These are phyloP conservation scores for Agrochola litura DNA, from an alignment of 2,888 invertebrate genomes.

Conservation along the genomic window DNA sequence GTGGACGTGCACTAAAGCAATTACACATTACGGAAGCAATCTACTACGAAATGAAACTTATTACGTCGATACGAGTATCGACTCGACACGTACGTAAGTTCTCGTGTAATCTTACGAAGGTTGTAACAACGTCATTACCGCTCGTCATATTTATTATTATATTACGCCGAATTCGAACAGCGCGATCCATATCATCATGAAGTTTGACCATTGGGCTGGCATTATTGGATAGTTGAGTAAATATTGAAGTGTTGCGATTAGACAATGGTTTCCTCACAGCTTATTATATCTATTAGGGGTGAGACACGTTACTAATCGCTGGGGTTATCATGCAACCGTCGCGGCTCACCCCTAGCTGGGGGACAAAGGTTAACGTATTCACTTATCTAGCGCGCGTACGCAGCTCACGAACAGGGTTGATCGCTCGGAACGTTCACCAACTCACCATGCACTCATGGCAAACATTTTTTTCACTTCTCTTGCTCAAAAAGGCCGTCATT, in stretches of 20 bases:
- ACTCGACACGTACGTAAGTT: slow-evolving; percentile 71
- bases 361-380: slow-evolving; percentile 86
- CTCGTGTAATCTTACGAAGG: slow-evolving; percentile 71
- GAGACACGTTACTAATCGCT: slow-evolving; percentile 73
- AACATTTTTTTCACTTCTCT: too few species aligned
- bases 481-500: too few species aligned
- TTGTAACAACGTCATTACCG: slow-evolving; percentile 72
- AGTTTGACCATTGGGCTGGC: slow-evolving; percentile 20
- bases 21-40: slow-evolving; percentile 83
- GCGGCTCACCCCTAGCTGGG: slow-evolving; percentile 70
- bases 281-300: slow-evolving; percentile 61
- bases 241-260: slow-evolving; percentile 57
- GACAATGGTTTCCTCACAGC: slow-evolving; percentile 54
- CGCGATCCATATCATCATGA: slow-evolving; percentile 33
- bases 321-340: slow-evolving; percentile 79
- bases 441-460: slow-evolving; percentile 11
- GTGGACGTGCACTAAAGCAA: slow-evolving; percentile 69
- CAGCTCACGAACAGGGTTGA: slow-evolving; percentile 70
- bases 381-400: slow-evolving; percentile 75
- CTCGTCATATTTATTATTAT: slow-evolving; percentile 62
- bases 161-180: slow-evolving; percentile 56
- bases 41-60: slow-evolving; percentile 76
- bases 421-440: slow-evolving; percentile 52
- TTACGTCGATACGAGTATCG: slow-evolving; percentile 72
- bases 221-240: slow-evolving; percentile 55